Base-by-base conservation (phyloP, 2,113 vertebrate species). In the Pterocles gutturalis region DNA sequence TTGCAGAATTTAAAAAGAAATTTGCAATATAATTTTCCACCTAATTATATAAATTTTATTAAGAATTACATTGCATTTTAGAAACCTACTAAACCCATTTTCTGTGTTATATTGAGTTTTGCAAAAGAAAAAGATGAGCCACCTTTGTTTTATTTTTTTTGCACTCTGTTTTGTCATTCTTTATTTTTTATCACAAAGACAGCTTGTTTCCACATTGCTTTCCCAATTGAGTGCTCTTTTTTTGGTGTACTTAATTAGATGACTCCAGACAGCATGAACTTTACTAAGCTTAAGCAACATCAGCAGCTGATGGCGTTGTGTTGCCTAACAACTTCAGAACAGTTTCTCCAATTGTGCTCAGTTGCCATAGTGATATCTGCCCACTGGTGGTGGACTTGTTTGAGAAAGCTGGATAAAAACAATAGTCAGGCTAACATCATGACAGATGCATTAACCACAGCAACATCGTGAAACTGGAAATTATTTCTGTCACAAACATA, bases 301-400 rank as follows among this genome's bases (percentile, higher is more conserved):
- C 89, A 94, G 83, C 43, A 73, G 57, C 90, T 91, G 93, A 69
- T 94, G 70, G 46, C 83, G 33, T 73, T 93, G 97, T 93, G 92
- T 91, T 96, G 92, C 91, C 89, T 92, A 62, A 97, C 94, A 89
- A 45, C 97, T 94, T 92, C 65, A 62, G 57, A 87, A 62, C 78
- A 72, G 83, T 87, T 92, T 84, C 83, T 96, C 61, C 77, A 79
- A 72, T 96, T 95, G 87, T 49, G 69, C 86, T 79, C 77, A 87
- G 92, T 96, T 97, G 87, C 97, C 95, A 96, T 95, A 97, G 96
- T 86, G 89, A 97, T 97, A 85, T 92, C 96, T 96, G 77, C 95
- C 91, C 91, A 93, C 94, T 91, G 87, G 13, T 91, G 65, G 61
- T 91, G 96, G 92, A 89, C 96, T 81, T 78, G 57, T 77, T 89